These are phyloP conservation scores for Ceyx margarethae DNA, from an alignment of 2,113 vertebrate genomes.

Conservation along the genomic window DNA sequence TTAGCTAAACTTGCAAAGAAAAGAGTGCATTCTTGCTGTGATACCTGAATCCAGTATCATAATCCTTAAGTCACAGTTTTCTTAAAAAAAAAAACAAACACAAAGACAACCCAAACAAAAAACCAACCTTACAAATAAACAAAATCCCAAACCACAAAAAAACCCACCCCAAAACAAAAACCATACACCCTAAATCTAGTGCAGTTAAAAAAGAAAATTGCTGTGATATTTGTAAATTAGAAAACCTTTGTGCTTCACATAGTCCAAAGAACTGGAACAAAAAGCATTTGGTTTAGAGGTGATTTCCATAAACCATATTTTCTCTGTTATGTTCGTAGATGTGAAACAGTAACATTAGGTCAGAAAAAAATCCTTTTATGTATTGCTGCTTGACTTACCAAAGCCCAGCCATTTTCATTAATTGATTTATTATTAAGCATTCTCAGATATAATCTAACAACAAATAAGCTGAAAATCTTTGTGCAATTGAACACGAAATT, in stretches of 20 bases:
- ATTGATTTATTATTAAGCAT: conserved; percentile 15
- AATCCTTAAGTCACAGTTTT: background rate
- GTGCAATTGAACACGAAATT: background rate
- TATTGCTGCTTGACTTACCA: background rate
- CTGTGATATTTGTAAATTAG: background rate
- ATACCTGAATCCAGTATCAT: background rate
- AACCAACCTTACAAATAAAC: too few species aligned
- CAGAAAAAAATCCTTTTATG: background rate
- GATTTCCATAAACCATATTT: background rate
- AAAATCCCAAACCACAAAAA: background rate
- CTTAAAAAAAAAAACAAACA: background rate
- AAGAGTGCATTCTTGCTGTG: background rate
- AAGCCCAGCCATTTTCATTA: background rate
- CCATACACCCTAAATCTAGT: background rate
- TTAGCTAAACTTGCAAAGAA: background rate
- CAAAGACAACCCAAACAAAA: background rate
- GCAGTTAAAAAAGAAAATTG: background rate
- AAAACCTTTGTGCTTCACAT: background rate
- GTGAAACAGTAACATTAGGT: background rate
- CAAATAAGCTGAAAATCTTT: background rate
- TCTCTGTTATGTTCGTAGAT: background rate
- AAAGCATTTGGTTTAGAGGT: background rate
- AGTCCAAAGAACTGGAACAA: background rate
- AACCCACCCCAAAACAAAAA: background rate
- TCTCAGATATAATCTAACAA: background rate